phyloP scores from a whole-genome alignment of 2,797 vertebrate species.

The Halcyon badia region DNA sequence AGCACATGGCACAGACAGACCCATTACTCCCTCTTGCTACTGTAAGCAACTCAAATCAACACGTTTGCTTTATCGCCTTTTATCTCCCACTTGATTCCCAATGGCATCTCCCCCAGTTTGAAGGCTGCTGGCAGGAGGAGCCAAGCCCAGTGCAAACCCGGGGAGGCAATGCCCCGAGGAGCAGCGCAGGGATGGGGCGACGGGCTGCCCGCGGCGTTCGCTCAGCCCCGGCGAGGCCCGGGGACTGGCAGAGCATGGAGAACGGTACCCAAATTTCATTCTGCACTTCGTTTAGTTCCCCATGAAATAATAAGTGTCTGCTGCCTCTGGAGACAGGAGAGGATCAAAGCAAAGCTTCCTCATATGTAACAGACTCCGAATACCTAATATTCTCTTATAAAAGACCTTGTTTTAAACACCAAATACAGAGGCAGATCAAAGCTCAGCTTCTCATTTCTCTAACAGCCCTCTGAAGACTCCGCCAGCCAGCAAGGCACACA shows the following conservation, averaged over 20 bases:
- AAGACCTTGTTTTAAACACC: conserved; percentile 76
- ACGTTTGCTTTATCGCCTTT: conserved; percentile 50
- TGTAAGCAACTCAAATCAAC: conserved; percentile 35
- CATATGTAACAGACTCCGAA: conserved; percentile 66
- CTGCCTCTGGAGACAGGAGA: conserved; percentile 62
- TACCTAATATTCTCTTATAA: conserved; percentile 76
- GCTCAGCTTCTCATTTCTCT: conserved; percentile 57
- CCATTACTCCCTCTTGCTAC: neutral
- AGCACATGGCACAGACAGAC: neutral
- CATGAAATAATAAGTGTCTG: conserved; percentile 57
- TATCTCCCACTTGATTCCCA: conserved; percentile 30
- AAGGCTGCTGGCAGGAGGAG: neutral
- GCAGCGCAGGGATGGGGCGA: neutral
- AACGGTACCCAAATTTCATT: neutral
- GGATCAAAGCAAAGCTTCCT: conserved; percentile 71
- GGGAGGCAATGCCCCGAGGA: neutral
- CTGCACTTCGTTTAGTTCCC: conserved; percentile 55
- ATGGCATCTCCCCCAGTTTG: neutral
- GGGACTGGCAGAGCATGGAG: neutral
- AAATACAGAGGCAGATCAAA: conserved; percentile 77
- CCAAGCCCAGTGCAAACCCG: neutral
- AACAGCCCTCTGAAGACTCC: conserved; percentile 61
- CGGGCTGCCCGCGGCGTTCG: fast-evolving
- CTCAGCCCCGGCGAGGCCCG: neutral
- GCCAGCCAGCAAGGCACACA: neutral